Percentiles rank a stretch among this genome's conserved stretches.
Conservation (phyloP, 2,113 vertebrate genomes). For the Petrocephalus zakoni region DNA sequence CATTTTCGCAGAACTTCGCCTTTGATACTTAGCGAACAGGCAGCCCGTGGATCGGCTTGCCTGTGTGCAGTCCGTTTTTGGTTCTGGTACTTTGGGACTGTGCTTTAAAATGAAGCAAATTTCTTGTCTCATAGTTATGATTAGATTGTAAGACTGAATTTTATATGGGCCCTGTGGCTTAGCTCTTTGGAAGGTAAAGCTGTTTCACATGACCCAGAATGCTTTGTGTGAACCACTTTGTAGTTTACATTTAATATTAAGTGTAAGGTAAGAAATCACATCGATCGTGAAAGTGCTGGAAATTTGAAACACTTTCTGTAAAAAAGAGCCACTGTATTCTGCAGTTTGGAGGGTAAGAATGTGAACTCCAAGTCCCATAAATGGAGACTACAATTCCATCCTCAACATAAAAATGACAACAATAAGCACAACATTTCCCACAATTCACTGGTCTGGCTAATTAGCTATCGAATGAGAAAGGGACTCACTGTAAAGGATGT, state of each 20-base stretch:
- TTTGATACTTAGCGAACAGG: background rate
- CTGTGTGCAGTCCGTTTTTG: background rate
- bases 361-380: background rate
- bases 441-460: background rate
- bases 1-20: background rate
- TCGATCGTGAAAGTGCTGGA: background rate
- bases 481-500: background rate
- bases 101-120: background rate
- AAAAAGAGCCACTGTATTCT: background rate
- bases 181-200: background rate
- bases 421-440: background rate
- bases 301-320: background rate
- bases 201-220: background rate
- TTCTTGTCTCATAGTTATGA: background rate
- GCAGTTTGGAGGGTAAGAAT: background rate
- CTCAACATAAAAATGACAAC: too few relatives aligned
- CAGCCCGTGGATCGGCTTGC: background rate
- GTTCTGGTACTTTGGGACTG: background rate
- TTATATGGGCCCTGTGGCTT: background rate
- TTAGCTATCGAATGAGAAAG: background rate
- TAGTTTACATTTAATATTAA: background rate
- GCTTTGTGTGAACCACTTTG: too few relatives aligned
- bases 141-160: background rate
- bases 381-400: background rate
- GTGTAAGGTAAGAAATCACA: background rate